Percentiles rank a stretch among this genome's conserved stretches.
These are phyloP conservation scores for Brachionus angularis DNA, from an alignment of 1,140 invertebrate species.

Conservation along the genomic window DNA sequence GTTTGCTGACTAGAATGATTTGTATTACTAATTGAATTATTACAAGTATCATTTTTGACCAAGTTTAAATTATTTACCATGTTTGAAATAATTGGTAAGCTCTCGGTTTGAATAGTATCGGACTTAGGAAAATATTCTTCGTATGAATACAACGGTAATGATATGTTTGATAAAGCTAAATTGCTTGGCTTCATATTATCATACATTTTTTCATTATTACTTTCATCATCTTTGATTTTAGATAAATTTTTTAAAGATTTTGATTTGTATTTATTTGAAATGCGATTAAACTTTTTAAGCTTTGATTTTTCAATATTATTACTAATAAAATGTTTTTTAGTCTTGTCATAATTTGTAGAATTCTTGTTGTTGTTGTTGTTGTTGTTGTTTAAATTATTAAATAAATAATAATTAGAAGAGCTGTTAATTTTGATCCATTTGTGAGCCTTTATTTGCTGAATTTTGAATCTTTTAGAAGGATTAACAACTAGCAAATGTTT, in stretches of 20 bases:
- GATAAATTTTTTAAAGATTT: conserved; percentile 23
- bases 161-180: background rate
- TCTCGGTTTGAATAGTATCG: too few relatives aligned
- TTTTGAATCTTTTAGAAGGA: conserved; percentile 70
- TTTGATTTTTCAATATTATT: background rate
- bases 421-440: conserved; percentile 38
- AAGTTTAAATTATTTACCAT: too few relatives aligned
- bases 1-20: too few relatives aligned
- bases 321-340: too few relatives aligned
- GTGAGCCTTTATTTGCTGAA: conserved; percentile 21
- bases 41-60: too few relatives aligned
- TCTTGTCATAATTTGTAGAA: too few relatives aligned
- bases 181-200: too few relatives aligned
- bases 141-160: conserved; percentile 7
- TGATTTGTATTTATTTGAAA: conserved; percentile 32
- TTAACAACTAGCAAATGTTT: conserved; percentile 99
- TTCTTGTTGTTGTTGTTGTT: too few relatives aligned
- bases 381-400: conserved; percentile 22
- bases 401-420: background rate
- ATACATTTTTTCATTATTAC: background rate
- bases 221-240: background rate
- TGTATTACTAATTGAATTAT: too few relatives aligned
- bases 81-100: too few relatives aligned
- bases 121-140: background rate
- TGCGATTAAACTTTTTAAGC: conserved; percentile 1